Percentiles rank a stretch among this genome's conserved stretches.
Evolutionary conservation across 1,140 invertebrate species (phyloP).

Genomic region (Adelges cooleyi): DNA sequence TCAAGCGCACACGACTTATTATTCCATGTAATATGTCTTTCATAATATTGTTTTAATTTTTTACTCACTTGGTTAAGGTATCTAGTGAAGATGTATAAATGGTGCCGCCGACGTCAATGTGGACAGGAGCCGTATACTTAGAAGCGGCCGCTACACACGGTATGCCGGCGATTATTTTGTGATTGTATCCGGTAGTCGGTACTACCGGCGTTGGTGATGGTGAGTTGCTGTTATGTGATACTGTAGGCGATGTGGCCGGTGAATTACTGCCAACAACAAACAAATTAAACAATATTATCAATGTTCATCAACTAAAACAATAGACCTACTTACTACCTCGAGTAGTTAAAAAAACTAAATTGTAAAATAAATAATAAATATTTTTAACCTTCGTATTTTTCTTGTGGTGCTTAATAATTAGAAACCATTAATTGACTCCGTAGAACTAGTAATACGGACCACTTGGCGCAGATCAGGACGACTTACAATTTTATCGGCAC

Average conservation of each 20-base stretch:
- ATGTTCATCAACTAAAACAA: too few relatives aligned
- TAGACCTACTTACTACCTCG: too few relatives aligned
- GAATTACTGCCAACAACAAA: constrained; percentile 37
- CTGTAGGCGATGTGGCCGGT: constrained; percentile 54
- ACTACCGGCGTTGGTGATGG: constrained; percentile 47
- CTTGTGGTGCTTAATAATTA: too few relatives aligned
- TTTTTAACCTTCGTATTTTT: too few relatives aligned
- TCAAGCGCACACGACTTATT: background rate
- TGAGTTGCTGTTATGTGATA: constrained; percentile 50
- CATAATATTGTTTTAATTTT: too few relatives aligned
- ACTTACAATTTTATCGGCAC: too few relatives aligned
- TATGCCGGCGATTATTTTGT: constrained; percentile 63
- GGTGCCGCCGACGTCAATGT: constrained; percentile 92
- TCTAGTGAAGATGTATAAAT: constrained; percentile 94
- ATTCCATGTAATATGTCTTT: too few relatives aligned
- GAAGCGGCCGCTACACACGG: constrained; percentile 85
- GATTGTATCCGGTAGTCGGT: constrained; percentile 43
- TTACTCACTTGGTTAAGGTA: constrained; percentile 88
- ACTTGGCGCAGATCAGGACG: too few relatives aligned
- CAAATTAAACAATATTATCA: background rate
- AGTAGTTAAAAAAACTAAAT: background rate
- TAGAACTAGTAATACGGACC: too few relatives aligned
- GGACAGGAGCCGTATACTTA: constrained; percentile 85
- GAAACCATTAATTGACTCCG: too few relatives aligned
- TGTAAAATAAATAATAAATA: background rate